phyloP scores from a whole-genome alignment of 2,113 vertebrate species.

The Accipiter virgatus region DNA sequence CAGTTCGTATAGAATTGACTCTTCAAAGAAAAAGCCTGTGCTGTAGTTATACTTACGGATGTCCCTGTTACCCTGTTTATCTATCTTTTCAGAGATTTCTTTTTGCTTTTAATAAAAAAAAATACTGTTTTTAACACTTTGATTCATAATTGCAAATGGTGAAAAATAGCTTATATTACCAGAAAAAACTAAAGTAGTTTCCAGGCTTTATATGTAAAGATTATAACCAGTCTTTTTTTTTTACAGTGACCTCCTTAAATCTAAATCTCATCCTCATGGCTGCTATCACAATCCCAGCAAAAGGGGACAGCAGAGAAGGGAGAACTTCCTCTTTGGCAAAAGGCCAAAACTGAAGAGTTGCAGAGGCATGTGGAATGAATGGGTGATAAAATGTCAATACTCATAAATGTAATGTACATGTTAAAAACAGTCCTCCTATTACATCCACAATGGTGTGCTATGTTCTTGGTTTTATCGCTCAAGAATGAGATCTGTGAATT shows the following conservation, averaged over 20 bases:
- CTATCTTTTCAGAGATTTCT: not conserved
- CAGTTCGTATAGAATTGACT: not conserved
- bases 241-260: not conserved
- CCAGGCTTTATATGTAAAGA: not conserved
- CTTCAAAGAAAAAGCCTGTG: not conserved
- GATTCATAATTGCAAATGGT: not conserved
- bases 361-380: not conserved
- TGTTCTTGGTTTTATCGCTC: not conserved
- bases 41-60: not conserved
- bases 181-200: not conserved
- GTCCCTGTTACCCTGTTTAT: not conserved
- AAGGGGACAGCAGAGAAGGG: rapidly evolving
- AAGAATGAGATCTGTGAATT: not conserved
- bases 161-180: not conserved
- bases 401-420: not conserved
- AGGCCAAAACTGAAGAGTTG: not conserved
- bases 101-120: not conserved
- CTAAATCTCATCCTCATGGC: not conserved
- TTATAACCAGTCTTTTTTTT: not conserved
- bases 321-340: not conserved
- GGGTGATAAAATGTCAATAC: not conserved
- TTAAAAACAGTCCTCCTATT: not conserved
- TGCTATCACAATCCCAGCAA: not conserved
- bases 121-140: not conserved
- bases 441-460: rapidly evolving